phyloP scores from a whole-genome alignment of 2,113 vertebrate genomes.

The Salminus brasiliensis region DNA sequence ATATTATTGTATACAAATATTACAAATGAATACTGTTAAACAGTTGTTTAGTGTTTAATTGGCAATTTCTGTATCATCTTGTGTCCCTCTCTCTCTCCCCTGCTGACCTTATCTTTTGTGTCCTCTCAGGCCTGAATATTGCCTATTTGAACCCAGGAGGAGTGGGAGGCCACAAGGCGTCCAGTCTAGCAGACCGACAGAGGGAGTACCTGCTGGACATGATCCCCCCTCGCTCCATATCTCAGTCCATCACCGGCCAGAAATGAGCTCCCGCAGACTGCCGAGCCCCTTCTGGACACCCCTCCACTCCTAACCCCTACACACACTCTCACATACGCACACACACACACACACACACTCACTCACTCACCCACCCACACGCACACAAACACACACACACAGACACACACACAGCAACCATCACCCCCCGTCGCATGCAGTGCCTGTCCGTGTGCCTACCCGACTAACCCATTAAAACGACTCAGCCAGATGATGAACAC shows the following conservation, averaged over 20 bases:
- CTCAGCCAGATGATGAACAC: conserved; percentile 71
- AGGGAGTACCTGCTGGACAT: conserved; percentile 98
- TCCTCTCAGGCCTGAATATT: conserved; percentile 87
- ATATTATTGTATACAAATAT: too few species aligned
- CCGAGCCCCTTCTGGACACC: conserved; percentile 45
- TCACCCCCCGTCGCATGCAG: conserved; percentile 84
- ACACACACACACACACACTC: conserved; percentile 44
- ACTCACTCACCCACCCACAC: conserved; percentile 36
- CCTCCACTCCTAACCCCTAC: conserved; percentile 44
- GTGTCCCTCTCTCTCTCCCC: background rate
- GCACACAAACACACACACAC: conserved; percentile 18
- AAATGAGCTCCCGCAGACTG: conserved; percentile 80
- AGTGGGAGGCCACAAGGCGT: conserved; percentile 90
- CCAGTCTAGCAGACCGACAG: conserved; percentile 94
- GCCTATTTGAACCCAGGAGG: conserved; percentile 93
- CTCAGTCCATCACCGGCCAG: conserved; percentile 95
- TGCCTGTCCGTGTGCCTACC: conserved; percentile 92
- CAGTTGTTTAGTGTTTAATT: background rate
- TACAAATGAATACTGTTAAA: too few species aligned
- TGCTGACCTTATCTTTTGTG: background rate
- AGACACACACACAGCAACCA: conserved; percentile 53
- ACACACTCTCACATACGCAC: conserved; percentile 26
- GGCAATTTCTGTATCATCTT: background rate
- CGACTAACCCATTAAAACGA: conserved; percentile 72
- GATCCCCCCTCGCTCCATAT: conserved; percentile 97